phyloP scores from a whole-genome alignment of 2,888 invertebrate species.

The Nymphalis c-album region DNA sequence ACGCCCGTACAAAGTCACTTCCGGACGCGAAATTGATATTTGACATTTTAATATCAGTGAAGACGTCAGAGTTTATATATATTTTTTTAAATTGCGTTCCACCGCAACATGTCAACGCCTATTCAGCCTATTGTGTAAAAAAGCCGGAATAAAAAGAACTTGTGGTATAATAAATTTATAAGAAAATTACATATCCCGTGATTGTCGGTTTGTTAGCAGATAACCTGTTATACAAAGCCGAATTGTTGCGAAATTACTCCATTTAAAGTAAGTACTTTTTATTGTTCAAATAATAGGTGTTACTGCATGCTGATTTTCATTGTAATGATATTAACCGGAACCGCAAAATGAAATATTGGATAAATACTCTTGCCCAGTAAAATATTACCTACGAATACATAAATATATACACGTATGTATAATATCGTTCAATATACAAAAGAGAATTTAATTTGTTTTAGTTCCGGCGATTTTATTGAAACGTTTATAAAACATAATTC shows the following conservation, averaged over 20 bases:
- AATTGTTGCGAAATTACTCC: conserved; percentile 75
- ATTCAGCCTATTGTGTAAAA: conserved; percentile 65
- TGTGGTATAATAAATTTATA: conserved; percentile 75
- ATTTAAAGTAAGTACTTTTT: conserved; percentile 55
- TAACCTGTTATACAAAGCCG: conserved; percentile 71
- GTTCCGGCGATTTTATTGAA: conserved; percentile 29
- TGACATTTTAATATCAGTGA: conserved; percentile 55
- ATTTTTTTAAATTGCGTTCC: conserved; percentile 64
- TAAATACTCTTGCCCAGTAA: conserved; percentile 52
- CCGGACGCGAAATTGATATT: conserved; percentile 55
- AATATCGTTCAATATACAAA: conserved; percentile 30
- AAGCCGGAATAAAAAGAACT: conserved; percentile 61
- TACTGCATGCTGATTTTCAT: conserved; percentile 54
- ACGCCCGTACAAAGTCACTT: conserved; percentile 64
- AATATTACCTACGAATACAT: conserved; percentile 24
- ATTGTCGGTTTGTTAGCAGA: conserved; percentile 74
- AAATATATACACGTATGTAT: no score
- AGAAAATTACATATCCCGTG: conserved; percentile 73
- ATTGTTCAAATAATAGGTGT: conserved; percentile 72
- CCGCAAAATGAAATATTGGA: conserved; percentile 66
- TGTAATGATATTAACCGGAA: conserved; percentile 58
- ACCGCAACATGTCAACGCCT: conserved; percentile 77
- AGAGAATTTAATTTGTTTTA: conserved; percentile 31
- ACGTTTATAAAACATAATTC: conserved; percentile 20
- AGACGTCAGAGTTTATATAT: conserved; percentile 55